These are phyloP conservation scores for Pardosa pseudoannulata DNA, from an alignment of 2,888 invertebrate species.

Conservation along the genomic window DNA sequence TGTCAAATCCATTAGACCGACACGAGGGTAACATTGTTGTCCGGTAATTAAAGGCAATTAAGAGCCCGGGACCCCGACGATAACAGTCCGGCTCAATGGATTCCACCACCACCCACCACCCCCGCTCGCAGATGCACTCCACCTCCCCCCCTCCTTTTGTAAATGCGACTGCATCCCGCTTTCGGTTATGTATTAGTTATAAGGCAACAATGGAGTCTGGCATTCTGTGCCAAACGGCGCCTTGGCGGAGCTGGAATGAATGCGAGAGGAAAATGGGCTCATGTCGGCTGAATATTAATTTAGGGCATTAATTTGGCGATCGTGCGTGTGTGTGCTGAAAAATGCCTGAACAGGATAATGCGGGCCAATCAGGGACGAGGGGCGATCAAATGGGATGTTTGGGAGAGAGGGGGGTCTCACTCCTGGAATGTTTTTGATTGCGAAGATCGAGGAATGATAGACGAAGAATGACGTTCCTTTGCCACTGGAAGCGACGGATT, in stretches of 20 bases:
- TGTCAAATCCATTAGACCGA: conserved; percentile 71
- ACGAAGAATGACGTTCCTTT: too few species aligned
- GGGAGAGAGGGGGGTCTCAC: too few species aligned
- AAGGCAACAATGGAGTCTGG: conserved; percentile 29
- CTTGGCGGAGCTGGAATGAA: not conserved
- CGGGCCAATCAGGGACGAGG: too few species aligned
- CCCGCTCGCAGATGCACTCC: not conserved
- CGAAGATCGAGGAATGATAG: too few species aligned
- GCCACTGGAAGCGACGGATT: too few species aligned
- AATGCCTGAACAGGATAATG: too few species aligned
- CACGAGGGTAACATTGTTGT: conserved; percentile 70
- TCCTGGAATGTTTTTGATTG: too few species aligned
- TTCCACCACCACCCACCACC: conserved; percentile 2
- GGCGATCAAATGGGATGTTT: too few species aligned
- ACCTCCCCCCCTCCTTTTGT: conserved; percentile 32
- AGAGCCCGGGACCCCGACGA: conserved; percentile 57
- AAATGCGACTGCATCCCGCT: conserved; percentile 36
- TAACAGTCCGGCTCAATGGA: conserved; percentile 48
- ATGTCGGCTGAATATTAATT: not conserved
- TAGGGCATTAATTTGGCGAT: not conserved
- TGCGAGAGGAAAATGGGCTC: not conserved
- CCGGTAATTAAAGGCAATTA: conserved; percentile 72
- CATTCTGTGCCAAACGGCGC: not conserved
- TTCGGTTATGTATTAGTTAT: conserved; percentile 71
- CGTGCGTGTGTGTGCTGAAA: too few species aligned